Percentiles rank a stretch among this genome's conserved stretches.
Conservation (phyloP, 2,888 invertebrate species). For the Tromatobia lineatoria region DNA sequence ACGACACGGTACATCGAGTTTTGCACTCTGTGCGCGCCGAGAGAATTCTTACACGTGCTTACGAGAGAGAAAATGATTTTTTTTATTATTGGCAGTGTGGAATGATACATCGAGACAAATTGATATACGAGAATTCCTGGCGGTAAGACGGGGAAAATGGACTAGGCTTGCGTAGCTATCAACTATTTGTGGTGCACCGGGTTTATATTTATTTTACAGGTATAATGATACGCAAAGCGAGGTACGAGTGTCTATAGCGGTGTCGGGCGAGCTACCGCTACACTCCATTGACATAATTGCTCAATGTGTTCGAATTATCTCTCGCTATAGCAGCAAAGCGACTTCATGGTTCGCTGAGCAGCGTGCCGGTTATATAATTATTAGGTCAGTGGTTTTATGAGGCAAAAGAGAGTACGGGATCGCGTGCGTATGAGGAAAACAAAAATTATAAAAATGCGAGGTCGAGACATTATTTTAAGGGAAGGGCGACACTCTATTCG, state of each 20-base stretch:
- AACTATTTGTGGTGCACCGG: background rate
- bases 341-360: constrained; percentile 66
- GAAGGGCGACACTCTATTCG: too few species aligned
- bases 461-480: background rate
- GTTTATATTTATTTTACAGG: constrained; percentile 30
- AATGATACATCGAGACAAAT: constrained; percentile 38
- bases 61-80: constrained; percentile 54
- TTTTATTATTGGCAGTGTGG: background rate
- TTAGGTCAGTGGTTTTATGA: constrained; percentile 68
- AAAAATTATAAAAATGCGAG: background rate
- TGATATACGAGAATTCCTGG: constrained; percentile 25
- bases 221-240: constrained; percentile 63
- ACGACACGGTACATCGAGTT: background rate
- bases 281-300: constrained; percentile 69
- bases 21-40: background rate
- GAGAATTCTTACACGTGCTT: constrained; percentile 69
- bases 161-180: background rate
- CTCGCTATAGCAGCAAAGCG: constrained; percentile 50
- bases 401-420: constrained; percentile 51
- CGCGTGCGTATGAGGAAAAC: background rate
- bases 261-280: constrained; percentile 41
- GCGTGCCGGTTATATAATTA: constrained; percentile 67
- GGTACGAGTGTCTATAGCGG: constrained; percentile 48
- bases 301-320: constrained; percentile 68
- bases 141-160: background rate